A percentile compares a stretch with the other conserved stretches of the same genome.
Conservation (phyloP, 2,888 invertebrate species). For the Zelleria hepariella region DNA sequence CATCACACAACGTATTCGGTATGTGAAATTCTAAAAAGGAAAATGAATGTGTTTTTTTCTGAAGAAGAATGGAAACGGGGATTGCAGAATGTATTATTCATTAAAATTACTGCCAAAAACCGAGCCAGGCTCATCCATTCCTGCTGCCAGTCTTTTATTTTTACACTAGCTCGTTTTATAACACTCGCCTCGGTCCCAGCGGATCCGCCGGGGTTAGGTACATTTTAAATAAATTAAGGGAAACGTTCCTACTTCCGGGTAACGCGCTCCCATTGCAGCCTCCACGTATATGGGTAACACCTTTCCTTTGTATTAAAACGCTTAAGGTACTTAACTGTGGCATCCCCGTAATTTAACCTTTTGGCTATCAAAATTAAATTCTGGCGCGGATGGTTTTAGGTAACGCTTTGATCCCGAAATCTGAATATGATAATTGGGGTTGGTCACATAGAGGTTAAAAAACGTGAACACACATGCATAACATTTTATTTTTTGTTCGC, state of each 20-base stretch:
- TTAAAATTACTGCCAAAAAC: not conserved
- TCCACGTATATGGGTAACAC: not conserved
- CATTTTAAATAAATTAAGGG: not conserved
- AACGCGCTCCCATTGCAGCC: not conserved
- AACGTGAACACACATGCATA: not conserved
- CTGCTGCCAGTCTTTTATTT: not conserved
- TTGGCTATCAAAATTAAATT: not conserved
- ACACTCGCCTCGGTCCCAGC: not conserved
- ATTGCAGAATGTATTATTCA: not conserved
- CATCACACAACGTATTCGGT: not conserved
- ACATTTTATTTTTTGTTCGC: slow-evolving; percentile 20
- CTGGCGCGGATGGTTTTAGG: not conserved
- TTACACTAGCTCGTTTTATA: not conserved
- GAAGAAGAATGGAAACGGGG: not conserved
- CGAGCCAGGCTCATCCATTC: not conserved
- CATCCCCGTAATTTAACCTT: not conserved
- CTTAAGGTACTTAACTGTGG: not conserved
- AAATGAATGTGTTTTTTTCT: not conserved
- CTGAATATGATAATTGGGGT: not conserved
- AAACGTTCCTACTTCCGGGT: not conserved
- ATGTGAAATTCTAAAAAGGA: not conserved
- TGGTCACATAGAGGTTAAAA: not conserved
- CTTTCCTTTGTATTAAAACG: not conserved
- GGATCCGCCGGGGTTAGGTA: not conserved
- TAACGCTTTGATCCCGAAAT: not conserved